Evolutionary conservation across 2,888 invertebrate species (phyloP).

Genomic region (Lottia gigantea): DNA sequence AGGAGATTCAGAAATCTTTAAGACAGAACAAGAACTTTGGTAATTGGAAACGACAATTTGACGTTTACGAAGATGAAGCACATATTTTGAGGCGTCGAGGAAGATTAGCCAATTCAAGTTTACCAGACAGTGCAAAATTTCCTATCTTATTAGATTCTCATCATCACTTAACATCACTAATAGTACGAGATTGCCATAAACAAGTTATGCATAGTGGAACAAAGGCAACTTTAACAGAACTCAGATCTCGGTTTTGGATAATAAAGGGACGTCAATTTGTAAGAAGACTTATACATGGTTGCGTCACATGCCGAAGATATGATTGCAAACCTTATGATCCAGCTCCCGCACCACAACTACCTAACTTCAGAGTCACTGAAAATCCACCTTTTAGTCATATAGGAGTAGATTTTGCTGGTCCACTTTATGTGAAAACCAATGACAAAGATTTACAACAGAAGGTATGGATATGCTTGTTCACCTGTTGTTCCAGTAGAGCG

Average conservation of each 20-base stretch:
- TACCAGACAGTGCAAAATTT: not conserved
- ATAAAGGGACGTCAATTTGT: not conserved
- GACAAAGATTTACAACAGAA: not conserved
- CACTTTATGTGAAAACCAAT: not conserved
- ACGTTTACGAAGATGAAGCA: not conserved
- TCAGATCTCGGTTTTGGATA: not conserved
- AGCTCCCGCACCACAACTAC: not conserved
- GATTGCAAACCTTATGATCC: not conserved
- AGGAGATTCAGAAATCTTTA: no score
- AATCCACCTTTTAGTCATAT: constrained; percentile 2
- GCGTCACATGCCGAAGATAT: constrained; percentile 5
- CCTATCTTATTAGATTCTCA: not conserved
- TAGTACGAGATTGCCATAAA: not conserved
- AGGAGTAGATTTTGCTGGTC: not conserved
- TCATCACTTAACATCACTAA: no score
- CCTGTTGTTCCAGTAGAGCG: not conserved
- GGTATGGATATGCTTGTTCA: not conserved
- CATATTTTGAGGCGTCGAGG: not conserved
- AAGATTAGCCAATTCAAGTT: constrained; percentile 6
- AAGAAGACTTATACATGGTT: not conserved
- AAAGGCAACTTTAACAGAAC: not conserved
- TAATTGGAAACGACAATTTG: not conserved
- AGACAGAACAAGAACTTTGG: not conserved
- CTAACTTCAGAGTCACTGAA: not conserved
- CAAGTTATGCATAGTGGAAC: not conserved